Evolutionary conservation across 2,888 invertebrate species (phyloP).

Genomic region (Macaria notata): DNA sequence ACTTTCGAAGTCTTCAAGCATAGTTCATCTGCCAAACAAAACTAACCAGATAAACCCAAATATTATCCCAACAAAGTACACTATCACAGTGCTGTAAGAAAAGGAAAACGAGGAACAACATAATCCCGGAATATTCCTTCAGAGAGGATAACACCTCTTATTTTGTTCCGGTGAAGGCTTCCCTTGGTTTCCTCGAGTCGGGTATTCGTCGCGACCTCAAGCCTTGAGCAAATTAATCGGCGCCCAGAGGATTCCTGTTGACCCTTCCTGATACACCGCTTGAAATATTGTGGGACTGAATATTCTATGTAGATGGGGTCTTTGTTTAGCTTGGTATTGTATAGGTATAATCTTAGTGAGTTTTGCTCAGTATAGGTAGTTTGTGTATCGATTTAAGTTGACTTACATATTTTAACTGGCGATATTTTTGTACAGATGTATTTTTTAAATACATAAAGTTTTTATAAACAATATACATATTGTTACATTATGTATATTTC

Average conservation of each 20-base stretch:
- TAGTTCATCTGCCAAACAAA: too few species aligned
- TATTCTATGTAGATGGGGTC: background rate
- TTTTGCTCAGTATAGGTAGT: too few species aligned
- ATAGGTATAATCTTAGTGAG: background rate
- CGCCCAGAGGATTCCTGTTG: constrained; percentile 51
- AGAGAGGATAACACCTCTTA: constrained; percentile 36
- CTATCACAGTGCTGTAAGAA: too few species aligned
- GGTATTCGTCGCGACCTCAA: constrained; percentile 49
- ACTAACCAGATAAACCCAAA: too few species aligned
- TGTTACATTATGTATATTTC: too few species aligned
- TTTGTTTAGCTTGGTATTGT: too few species aligned
- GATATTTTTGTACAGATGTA: constrained; percentile 2
- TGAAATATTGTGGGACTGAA: constrained; percentile 43
- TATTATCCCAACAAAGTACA: too few species aligned
- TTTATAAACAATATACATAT: background rate
- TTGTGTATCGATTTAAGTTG: too few species aligned
- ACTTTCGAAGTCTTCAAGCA: too few species aligned
- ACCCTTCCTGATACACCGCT: constrained; percentile 43
- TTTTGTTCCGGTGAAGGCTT: constrained; percentile 39
- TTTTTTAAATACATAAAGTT: background rate
- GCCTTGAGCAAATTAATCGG: constrained; percentile 60
- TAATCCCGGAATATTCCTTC: constrained; percentile 23
- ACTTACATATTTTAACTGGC: too few species aligned
- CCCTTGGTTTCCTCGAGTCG: constrained; percentile 32
- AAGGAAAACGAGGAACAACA: constrained; percentile 1